Conservation (phyloP, 2,888 invertebrate genomes). For the Hypolimnas misippus region DNA sequence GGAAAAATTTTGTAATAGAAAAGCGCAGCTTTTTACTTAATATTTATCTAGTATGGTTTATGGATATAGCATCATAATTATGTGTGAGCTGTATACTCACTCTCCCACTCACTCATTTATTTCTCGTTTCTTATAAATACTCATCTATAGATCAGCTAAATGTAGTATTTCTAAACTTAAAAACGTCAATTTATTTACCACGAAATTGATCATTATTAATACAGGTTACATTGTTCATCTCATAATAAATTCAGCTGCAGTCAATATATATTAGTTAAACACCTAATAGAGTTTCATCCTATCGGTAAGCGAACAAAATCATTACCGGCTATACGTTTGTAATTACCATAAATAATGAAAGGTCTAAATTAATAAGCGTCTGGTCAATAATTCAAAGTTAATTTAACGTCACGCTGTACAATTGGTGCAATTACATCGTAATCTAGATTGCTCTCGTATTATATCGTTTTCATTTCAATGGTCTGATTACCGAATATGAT, state of each 20-base stretch:
- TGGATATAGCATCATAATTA: too few species aligned
- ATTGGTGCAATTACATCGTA: slow-evolving; percentile 59
- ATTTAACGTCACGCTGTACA: slow-evolving; percentile 62
- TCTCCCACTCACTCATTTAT: too few species aligned
- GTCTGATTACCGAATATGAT: slow-evolving; percentile 10
- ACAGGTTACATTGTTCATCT: not conserved
- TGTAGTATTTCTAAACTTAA: too few species aligned
- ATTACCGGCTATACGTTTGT: slow-evolving; percentile 53
- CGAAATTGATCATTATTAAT: not conserved
- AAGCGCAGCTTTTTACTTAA: too few species aligned
- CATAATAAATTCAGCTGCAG: slow-evolving; percentile 23
- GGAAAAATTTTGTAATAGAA: too few species aligned
- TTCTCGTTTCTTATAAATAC: too few species aligned
- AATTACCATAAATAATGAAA: slow-evolving; percentile 68
- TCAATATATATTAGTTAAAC: slow-evolving; percentile 24
- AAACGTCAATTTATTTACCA: not conserved
- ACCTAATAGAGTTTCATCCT: slow-evolving; percentile 35
- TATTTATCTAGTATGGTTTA: too few species aligned
- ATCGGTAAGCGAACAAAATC: slow-evolving; percentile 33
- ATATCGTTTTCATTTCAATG: slow-evolving; percentile 18
- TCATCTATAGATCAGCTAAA: too few species aligned
- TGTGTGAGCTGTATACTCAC: too few species aligned
- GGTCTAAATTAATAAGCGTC: slow-evolving; percentile 73
- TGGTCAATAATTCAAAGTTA: slow-evolving; percentile 66
- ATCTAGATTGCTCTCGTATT: slow-evolving; percentile 52